Percentiles rank a stretch among this genome's conserved stretches.
Evolutionary conservation across 2,888 invertebrate genomes (phyloP).

Genomic region (Drosophila aldrichi): DNA sequence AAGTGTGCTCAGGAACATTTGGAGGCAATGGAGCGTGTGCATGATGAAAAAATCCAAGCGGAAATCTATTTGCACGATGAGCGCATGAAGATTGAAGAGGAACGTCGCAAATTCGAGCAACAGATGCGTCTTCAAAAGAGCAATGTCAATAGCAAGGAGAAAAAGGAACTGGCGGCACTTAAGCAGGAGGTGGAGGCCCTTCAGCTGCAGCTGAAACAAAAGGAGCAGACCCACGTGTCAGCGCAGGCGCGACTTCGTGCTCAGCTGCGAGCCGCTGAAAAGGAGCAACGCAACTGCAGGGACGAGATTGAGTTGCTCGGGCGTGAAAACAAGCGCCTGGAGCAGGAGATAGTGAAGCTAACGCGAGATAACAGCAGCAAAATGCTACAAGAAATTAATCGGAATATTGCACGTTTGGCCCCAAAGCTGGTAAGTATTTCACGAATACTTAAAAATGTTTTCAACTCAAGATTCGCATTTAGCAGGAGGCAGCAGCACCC

Average conservation of each 20-base stretch:
- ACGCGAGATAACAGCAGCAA: constrained; percentile 89
- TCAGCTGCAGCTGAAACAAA: constrained; percentile 89
- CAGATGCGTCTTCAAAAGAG: constrained; percentile 89
- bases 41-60: constrained; percentile 88
- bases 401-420: constrained; percentile 86
- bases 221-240: constrained; percentile 90
- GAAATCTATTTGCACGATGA: constrained; percentile 90
- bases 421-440: constrained; percentile 76
- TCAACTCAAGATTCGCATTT: background rate
- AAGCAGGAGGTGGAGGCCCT: constrained; percentile 89
- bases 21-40: constrained; percentile 87
- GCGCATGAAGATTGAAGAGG: constrained; percentile 89
- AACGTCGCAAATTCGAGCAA: constrained; percentile 88
- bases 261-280: constrained; percentile 90
- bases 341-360: constrained; percentile 87
- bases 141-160: constrained; percentile 89
- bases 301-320: constrained; percentile 89
- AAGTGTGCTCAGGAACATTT: constrained; percentile 88
- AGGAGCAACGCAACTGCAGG: constrained; percentile 88
- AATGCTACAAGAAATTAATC: constrained; percentile 91
- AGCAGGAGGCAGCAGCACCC: constrained; percentile 33
- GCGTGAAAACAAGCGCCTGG: constrained; percentile 88
- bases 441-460: background rate
- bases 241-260: constrained; percentile 90
- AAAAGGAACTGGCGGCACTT: constrained; percentile 89